Conservation (phyloP, 2,797 vertebrate genomes). For the Danio jaintianensis region DNA sequence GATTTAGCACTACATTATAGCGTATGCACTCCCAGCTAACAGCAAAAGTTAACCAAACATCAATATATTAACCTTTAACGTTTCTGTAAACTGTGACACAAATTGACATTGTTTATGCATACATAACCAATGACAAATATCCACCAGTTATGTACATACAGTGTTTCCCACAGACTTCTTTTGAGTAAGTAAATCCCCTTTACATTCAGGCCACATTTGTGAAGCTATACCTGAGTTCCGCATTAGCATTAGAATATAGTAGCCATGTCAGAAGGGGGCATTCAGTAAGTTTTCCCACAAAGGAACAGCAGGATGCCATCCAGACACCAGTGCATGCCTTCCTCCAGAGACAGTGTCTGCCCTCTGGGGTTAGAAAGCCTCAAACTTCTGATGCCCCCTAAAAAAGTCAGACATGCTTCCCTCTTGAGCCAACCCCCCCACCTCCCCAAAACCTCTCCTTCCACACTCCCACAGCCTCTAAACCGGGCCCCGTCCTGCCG, state of each 20-base stretch:
- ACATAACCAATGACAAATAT: neutral
- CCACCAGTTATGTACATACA: neutral
- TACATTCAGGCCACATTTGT: conserved; percentile 43
- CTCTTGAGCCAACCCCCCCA: conserved; percentile 15
- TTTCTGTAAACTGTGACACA: conserved; percentile 11
- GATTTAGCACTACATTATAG: neutral
- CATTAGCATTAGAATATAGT: conserved; percentile 59
- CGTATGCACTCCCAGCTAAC: neutral
- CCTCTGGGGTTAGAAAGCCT: conserved; percentile 39
- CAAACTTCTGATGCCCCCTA: conserved; percentile 35
- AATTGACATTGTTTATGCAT: neutral
- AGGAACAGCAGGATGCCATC: conserved; percentile 59
- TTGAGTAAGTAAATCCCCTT: neutral
- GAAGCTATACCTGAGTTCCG: conserved; percentile 55
- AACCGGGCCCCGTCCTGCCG: conserved; percentile 31
- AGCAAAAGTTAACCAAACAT: neutral
- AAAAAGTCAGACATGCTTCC: conserved; percentile 19
- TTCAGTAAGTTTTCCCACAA: conserved; percentile 56
- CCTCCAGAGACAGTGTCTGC: conserved; percentile 53
- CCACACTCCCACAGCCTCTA: conserved; percentile 17
- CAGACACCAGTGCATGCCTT: conserved; percentile 41
- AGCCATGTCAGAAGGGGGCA: conserved; percentile 36
- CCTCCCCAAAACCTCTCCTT: conserved; percentile 18
- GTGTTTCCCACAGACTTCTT: neutral
- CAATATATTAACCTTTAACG: neutral